Conservation (phyloP, 2,797 vertebrate genomes). For the Champsocephalus esox region DNA sequence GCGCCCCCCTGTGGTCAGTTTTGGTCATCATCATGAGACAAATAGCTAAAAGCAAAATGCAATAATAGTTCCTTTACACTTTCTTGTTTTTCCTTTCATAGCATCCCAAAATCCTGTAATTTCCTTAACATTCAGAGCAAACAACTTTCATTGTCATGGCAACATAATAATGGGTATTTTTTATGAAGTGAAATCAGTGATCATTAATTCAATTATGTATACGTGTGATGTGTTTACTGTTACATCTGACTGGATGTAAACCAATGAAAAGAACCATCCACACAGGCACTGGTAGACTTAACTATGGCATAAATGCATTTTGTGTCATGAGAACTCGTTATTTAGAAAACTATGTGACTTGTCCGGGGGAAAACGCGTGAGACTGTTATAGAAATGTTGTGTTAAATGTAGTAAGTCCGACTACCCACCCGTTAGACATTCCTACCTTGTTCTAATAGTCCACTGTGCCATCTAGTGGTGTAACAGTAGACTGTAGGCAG, state of each 20-base stretch:
- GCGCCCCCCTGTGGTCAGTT: constrained; percentile 40
- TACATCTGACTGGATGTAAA: neutral
- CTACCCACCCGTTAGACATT: neutral
- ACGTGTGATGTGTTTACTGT: neutral
- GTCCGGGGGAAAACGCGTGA: neutral
- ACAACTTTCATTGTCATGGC: neutral
- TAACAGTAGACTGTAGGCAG: constrained; percentile 9
- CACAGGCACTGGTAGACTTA: neutral
- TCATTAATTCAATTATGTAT: neutral
- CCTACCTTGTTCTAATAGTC: neutral
- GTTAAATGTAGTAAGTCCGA: neutral
- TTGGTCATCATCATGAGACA: constrained; percentile 28
- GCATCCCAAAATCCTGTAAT: neutral
- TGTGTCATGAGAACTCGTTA: neutral
- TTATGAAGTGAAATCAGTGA: neutral
- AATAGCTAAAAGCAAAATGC: neutral
- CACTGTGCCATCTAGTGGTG: constrained; percentile 36
- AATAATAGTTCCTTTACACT: neutral
- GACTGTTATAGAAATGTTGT: neutral
- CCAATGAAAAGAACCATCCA: neutral
- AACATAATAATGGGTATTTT: neutral
- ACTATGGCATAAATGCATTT: neutral
- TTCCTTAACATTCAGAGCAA: neutral
- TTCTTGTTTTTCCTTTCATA: neutral
- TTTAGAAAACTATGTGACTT: no score